A percentile compares a stretch with the other conserved stretches of the same genome.
Evolutionary conservation across 2,797 vertebrate species (phyloP).

Genomic region (Sphaeramia orbicularis): DNA sequence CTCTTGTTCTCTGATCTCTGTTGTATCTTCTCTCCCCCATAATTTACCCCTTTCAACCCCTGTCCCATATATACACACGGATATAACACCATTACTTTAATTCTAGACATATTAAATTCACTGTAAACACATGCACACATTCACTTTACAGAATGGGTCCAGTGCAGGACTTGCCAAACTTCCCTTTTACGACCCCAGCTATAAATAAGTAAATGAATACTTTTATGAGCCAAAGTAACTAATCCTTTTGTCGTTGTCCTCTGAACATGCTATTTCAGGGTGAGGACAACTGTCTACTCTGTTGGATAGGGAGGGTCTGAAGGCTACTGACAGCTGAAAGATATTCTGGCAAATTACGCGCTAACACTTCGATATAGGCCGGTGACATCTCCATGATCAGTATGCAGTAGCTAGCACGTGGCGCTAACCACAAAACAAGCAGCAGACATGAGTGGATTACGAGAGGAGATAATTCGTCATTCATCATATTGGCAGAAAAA

Average conservation of each 20-base stretch:
- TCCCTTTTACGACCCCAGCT: conserved; percentile 72
- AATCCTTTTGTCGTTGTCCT: conserved; percentile 92
- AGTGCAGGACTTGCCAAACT: conserved; percentile 69
- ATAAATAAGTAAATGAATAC: conserved; percentile 87
- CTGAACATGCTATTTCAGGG: conserved; percentile 92
- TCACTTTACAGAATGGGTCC: conserved; percentile 19
- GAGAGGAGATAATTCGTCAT: conserved; percentile 57
- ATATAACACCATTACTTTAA: conserved; percentile 23
- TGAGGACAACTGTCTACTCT: conserved; percentile 85
- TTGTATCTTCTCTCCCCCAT: background rate
- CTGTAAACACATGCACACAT: conserved; percentile 24
- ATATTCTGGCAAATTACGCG: conserved; percentile 85
- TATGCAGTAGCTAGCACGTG: conserved; percentile 56
- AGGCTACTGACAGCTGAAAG: conserved; percentile 92
- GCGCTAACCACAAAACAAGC: conserved; percentile 68
- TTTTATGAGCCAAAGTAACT: conserved; percentile 87
- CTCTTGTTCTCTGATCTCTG: conserved; percentile 25
- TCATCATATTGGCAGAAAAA: conserved; percentile 69
- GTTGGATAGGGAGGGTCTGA: conserved; percentile 82
- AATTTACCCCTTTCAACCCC: background rate
- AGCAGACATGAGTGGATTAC: conserved; percentile 57
- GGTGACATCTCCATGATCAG: conserved; percentile 82
- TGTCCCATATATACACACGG: background rate
- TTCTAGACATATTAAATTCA: conserved; percentile 15
- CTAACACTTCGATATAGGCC: conserved; percentile 78